Evolutionary conservation across 2,113 vertebrate species (phyloP).

Genomic region (Nyctibius bracteatus): DNA sequence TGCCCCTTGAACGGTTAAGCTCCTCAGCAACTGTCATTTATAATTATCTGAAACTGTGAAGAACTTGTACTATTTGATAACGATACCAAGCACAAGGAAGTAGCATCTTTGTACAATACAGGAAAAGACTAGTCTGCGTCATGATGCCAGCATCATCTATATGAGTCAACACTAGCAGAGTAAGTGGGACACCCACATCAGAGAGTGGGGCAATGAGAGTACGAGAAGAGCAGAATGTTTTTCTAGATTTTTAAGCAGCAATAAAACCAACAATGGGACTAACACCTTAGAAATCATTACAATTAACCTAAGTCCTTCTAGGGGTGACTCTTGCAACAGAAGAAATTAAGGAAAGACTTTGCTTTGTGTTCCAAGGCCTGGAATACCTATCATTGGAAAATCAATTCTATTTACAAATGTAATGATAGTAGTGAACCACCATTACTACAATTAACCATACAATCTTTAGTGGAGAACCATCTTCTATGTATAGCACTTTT

Average conservation of each 20-base stretch:
- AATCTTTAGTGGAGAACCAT: background rate
- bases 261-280: background rate
- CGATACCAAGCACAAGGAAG: background rate
- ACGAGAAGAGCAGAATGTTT: background rate
- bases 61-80: background rate
- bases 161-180: background rate
- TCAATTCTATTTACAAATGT: background rate
- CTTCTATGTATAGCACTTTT: background rate
- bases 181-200: background rate
- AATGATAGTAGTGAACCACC: background rate
- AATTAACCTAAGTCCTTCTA: background rate
- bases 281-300: background rate
- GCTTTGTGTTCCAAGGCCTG: background rate
- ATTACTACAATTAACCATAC: background rate
- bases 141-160: background rate
- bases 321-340: background rate
- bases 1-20: background rate
- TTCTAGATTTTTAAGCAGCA: background rate
- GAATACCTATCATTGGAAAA: background rate
- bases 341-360: background rate
- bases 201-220: background rate
- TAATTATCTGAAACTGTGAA: background rate
- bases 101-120: background rate
- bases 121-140: background rate
- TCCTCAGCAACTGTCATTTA: background rate